Base-by-base conservation (phyloP, 2,888 invertebrate species). In the Tineola bisselliella region DNA sequence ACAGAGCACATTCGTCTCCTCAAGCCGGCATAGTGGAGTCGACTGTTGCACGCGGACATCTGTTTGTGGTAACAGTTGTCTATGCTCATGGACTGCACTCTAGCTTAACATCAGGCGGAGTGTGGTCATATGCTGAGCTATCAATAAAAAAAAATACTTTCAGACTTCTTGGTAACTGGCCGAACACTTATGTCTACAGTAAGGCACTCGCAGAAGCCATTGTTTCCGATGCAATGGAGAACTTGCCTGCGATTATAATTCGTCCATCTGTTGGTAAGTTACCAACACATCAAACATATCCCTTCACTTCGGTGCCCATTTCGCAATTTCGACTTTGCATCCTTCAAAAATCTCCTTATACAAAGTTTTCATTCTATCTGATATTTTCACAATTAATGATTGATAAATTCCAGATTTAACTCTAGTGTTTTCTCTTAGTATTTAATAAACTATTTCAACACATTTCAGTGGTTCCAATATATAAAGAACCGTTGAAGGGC, bases 181-280 rank as follows among this genome's bases (percentile, higher is more conserved):
- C 95, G 3, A 95, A 95, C 73, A 93, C 94, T 0, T 95, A 95
- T 75, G 93, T 94, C 0, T 94, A 92, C 72, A 95, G 95, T 0
- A 96, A 96, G 81, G 92, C 94, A 4, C 76, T 96, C 54, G 92
- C 93, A 0, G 96, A 96, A 79, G 88, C 90, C 57, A 73, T 94
- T 64, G 90, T 94, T 1, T 88, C 90, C 12, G 91, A 93, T 70
- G 89, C 92, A 64, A 91, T 92, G 70, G 44, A 44, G 6, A 86
- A 89, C 25, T 72, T 96, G 19, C 95, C 95, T 10, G 84, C 91
- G 0, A 88, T 93, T 52, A 92, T 96, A 65, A 74, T 94, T 44
- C 82, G 95, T 66, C 95, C 94, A 0, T 93, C 94, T 3, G 92
- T 94, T 68, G 90, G 88, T 88, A 75, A 75, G 77, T 69, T 13